Conservation (phyloP, 2,113 vertebrate species). For the Psilopsiagon aurifrons region DNA sequence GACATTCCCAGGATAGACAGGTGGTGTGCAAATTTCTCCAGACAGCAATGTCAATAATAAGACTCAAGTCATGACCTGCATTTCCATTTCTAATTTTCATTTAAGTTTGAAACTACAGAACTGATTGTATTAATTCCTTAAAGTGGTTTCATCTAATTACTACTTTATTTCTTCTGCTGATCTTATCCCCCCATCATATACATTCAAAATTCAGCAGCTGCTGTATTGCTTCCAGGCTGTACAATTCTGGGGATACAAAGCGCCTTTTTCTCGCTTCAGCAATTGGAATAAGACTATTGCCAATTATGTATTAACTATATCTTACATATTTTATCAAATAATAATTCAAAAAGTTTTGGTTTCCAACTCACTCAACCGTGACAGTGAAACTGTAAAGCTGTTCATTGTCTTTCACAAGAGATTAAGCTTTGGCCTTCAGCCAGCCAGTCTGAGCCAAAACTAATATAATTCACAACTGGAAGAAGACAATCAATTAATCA, state of each 20-base stretch:
- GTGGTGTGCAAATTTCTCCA: not conserved
- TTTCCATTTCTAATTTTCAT: not conserved
- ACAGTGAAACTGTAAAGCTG: conserved; percentile 33
- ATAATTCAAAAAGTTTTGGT: conserved; percentile 32
- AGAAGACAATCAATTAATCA: conserved; percentile 82
- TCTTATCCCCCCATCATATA: not conserved
- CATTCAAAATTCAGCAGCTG: not conserved
- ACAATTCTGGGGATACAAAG: not conserved
- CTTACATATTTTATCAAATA: conserved; percentile 16
- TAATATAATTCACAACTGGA: conserved; percentile 77
- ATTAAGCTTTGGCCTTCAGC: conserved; percentile 61
- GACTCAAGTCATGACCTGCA: not conserved
- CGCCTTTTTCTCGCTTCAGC: not conserved
- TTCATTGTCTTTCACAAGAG: conserved; percentile 57
- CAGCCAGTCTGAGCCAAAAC: conserved; percentile 55
- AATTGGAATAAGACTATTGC: not conserved
- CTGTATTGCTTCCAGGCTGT: not conserved
- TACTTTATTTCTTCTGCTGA: not conserved
- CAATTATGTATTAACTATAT: not conserved
- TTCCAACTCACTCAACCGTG: conserved; percentile 13
- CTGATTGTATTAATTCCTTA: not conserved
- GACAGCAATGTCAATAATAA: not conserved
- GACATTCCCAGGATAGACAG: not conserved
- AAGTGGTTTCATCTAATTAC: not conserved
- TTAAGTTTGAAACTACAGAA: not conserved